Conservation (phyloP, 2,888 invertebrate species). For the Lasioglossum pauxillum region DNA sequence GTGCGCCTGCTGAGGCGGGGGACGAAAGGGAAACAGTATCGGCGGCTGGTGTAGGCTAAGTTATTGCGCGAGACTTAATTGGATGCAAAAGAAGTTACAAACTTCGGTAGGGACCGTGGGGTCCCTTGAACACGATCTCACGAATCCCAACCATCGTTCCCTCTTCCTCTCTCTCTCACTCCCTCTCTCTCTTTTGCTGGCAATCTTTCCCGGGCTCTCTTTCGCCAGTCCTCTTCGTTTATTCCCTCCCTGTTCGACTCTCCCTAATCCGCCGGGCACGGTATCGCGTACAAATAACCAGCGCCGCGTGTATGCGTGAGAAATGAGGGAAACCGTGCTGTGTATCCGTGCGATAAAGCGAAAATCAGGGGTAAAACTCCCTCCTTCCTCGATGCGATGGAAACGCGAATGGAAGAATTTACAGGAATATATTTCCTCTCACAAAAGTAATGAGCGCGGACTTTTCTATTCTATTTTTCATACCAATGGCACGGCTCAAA, state of each 20-base stretch:
- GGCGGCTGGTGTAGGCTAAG: constrained; percentile 71
- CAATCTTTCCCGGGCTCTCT: background rate
- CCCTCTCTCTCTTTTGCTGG: background rate
- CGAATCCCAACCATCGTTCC: constrained; percentile 57
- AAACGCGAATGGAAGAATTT: background rate
- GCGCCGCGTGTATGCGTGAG: constrained; percentile 9
- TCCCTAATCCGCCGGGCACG: constrained; percentile 47
- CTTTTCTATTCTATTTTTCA: background rate
- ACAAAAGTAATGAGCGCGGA: background rate
- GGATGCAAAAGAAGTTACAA: constrained; percentile 77
- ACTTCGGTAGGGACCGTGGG: constrained; percentile 66
- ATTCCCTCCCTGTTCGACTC: constrained; percentile 12
- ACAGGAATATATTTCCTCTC: background rate
- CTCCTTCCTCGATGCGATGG: background rate
- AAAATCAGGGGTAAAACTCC: background rate
- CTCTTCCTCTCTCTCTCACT: background rate
- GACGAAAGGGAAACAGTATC: constrained; percentile 46
- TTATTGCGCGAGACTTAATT: constrained; percentile 77
- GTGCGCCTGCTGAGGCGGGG: constrained; percentile 8
- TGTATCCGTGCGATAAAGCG: constrained; percentile 15
- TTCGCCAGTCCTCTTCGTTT: background rate
- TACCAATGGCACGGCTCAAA: background rate
- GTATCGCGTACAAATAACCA: constrained; percentile 60
- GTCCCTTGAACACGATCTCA: constrained; percentile 71
- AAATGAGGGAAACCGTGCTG: background rate